Base-by-base conservation (phyloP, 1,140 invertebrate genomes). In the Neodiprion pinetum region DNA sequence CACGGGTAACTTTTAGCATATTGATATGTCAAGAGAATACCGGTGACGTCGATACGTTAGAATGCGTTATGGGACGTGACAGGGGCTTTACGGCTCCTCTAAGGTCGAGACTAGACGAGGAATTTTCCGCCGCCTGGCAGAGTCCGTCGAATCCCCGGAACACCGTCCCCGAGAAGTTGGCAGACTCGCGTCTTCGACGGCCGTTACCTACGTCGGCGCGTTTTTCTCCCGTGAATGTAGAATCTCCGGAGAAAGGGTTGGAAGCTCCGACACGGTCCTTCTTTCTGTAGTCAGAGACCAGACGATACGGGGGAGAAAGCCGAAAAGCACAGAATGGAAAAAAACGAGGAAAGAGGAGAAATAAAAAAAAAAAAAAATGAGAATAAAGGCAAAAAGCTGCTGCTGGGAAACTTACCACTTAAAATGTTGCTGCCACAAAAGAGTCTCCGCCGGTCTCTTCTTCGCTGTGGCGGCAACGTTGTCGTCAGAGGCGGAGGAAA, bases 331-430 rank as follows among this genome's bases (percentile, higher is more conserved):
- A 53, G 50, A 53, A 14, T 10, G 10, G 50, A 53, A 53, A 11
- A 53, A 53, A 53, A 21, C 17, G 17, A 21, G 17, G 17, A 21
- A 21, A 21, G 17, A 21, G 17, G 17, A 21, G 17, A 21, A 21
- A 21, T 21, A 21, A 21, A 21, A 21, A 21, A 21, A 53, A 53
- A 53, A 53, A 10, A 53, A 53, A 53, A 11, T 11, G n/a, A 10
- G n/a, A 14, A 14, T 11, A 53, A 53, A 53, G 50, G 10, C 10
- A 67, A 73, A 81, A 74, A 74, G 82, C 75, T 74, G 74, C 76
- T 70, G n/a, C 40, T 75, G 75, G 80, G 77, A 83, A 85, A 85
- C 83, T 85, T 85, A 81, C 82, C 83, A 85, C 84, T 85, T 85
- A 85, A 85, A 85, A 82, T 76, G 79, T 79, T 70, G 77, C 77